Percentiles rank a stretch among this genome's conserved stretches.
Conservation (phyloP, 2,113 vertebrate species). For the Nothocercus nigrocapillus region DNA sequence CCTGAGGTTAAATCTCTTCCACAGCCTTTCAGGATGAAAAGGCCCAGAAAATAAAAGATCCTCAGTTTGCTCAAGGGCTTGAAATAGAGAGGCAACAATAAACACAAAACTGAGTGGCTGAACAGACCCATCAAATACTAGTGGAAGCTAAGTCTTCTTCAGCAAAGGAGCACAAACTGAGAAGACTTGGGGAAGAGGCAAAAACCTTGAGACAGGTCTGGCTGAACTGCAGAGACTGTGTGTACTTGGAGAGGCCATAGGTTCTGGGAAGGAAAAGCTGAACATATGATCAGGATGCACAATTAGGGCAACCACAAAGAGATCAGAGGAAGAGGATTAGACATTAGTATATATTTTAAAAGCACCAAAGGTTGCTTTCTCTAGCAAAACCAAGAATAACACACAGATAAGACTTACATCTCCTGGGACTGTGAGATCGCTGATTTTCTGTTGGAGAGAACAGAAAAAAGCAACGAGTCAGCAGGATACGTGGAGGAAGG, state of each 20-base stretch:
- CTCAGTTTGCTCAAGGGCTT: neutral
- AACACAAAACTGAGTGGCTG: neutral
- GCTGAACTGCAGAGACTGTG: neutral
- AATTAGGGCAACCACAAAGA: neutral
- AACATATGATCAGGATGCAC: neutral
- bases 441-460: conserved; percentile 58
- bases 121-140: neutral
- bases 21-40: neutral
- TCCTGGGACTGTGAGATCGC: conserved; percentile 73
- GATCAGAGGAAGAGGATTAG: conserved; percentile 34
- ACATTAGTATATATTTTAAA: neutral
- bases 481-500: neutral
- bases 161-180: neutral
- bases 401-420: conserved; percentile 65
- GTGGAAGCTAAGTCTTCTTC: neutral
- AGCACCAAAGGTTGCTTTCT: conserved; percentile 39
- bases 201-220: neutral
- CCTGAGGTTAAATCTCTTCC: neutral
- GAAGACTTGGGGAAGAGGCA: neutral
- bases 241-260: neutral
- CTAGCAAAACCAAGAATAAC: conserved; percentile 54
- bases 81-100: neutral
- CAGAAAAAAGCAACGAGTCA: conserved; percentile 30
- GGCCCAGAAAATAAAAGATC: neutral
- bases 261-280: neutral